These are phyloP conservation scores for Myotis planiceps DNA, from an alignment of 2,797 vertebrate genomes.

Conservation along the genomic window DNA sequence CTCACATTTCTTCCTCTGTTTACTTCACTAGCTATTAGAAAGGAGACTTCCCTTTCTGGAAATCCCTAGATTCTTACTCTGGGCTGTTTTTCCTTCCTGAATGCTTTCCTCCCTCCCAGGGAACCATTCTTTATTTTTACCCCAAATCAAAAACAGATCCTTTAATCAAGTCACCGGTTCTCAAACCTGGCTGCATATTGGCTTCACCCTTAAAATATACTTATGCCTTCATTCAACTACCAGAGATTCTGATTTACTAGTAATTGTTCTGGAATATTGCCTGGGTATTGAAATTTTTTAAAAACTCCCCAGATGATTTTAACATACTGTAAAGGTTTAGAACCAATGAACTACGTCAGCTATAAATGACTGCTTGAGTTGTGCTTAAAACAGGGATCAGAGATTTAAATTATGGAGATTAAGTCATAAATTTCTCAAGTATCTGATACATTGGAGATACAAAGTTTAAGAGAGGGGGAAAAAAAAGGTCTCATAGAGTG, in stretches of 20 bases:
- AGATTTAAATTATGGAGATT: background rate
- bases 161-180: background rate
- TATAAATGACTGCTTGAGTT: background rate
- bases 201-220: background rate
- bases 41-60: background rate
- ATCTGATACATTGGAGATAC: background rate
- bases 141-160: background rate
- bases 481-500: background rate
- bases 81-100: background rate
- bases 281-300: background rate
- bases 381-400: background rate
- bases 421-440: conserved; percentile 9
- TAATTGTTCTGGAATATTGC: background rate
- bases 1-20: background rate
- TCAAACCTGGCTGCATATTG: background rate
- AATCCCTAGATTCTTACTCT: background rate
- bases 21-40: background rate
- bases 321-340: background rate
- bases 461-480: background rate
- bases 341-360: background rate
- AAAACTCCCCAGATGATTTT: background rate
- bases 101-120: background rate
- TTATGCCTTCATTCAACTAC: background rate
- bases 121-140: background rate
- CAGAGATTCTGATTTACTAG: background rate